These are phyloP conservation scores for Pachyseris speciosa DNA, from an alignment of 64 coral and sea anemone species.

Conservation along the genomic window DNA sequence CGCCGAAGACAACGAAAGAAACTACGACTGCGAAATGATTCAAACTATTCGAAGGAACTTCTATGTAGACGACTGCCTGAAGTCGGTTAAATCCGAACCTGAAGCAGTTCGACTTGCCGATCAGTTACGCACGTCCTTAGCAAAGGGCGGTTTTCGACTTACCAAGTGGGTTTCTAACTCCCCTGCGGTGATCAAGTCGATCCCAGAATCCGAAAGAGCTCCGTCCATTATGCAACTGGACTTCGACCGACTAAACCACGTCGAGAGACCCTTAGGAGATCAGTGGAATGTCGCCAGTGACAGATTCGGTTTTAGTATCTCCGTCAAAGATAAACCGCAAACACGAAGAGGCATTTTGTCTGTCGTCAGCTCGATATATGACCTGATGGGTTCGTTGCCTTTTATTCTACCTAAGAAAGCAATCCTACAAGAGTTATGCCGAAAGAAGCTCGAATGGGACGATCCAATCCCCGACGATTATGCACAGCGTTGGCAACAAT, in stretches of 20 bases:
- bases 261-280: not conserved
- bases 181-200: not conserved
- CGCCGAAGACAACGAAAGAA: too few species aligned
- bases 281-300: not conserved
- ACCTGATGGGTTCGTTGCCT: not conserved
- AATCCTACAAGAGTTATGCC: not conserved
- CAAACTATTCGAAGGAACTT: not conserved
- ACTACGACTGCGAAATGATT: too few species aligned
- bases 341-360: not conserved
- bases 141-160: not conserved
- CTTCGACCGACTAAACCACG: not conserved
- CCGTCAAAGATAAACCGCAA: not conserved
- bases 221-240: not conserved
- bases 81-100: not conserved
- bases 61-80: conserved; percentile 46
- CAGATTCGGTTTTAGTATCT: not conserved
- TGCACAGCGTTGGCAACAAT: not conserved
- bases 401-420: not conserved
- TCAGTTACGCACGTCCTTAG: not conserved
- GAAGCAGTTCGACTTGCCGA: not conserved
- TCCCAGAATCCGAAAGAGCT: conserved; percentile 10
- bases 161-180: conserved; percentile 44
- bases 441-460: not conserved
- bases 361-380: conserved; percentile 7
- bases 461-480: not conserved